Conservation (phyloP, 92 coral and sea anemone genomes). For the Anthopleura xanthogrammica region DNA sequence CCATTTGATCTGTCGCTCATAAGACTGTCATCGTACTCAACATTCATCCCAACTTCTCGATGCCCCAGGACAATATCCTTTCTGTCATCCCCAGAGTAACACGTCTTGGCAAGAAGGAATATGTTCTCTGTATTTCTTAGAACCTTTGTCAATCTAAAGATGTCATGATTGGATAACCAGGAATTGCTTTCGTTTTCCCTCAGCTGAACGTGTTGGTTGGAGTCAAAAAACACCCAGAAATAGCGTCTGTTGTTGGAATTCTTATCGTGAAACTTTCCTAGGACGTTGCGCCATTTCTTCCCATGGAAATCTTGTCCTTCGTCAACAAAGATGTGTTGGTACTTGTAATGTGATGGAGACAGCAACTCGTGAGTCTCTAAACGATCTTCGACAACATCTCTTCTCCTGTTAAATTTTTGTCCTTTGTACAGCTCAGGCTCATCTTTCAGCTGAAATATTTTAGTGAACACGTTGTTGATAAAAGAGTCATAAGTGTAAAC, state of each 20-base stretch:
- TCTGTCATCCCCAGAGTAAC: slow-evolving; percentile 1
- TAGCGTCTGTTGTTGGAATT: background rate
- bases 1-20: background rate
- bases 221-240: slow-evolving; percentile 56
- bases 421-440: background rate
- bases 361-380: background rate
- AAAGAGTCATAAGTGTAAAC: slow-evolving; percentile 32
- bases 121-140: slow-evolving; percentile 51
- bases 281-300: slow-evolving; percentile 18
- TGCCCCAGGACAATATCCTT: slow-evolving; percentile 29
- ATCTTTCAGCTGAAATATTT: background rate
- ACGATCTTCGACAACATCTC: background rate
- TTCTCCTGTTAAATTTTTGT: background rate
- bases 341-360: background rate
- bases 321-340: slow-evolving; percentile 65
- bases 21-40: slow-evolving; percentile 28
- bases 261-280: slow-evolving; percentile 24
- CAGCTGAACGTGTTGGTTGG: slow-evolving; percentile 41
- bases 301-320: slow-evolving; percentile 59
- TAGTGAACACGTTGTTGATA: background rate
- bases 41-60: slow-evolving; percentile 20
- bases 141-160: slow-evolving; percentile 24
- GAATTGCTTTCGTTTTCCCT: background rate
- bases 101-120: slow-evolving; percentile 35
- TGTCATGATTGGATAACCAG: background rate